phyloP scores from a whole-genome alignment of 92 coral and sea anemone genomes.

The Phenganax subtilis region DNA sequence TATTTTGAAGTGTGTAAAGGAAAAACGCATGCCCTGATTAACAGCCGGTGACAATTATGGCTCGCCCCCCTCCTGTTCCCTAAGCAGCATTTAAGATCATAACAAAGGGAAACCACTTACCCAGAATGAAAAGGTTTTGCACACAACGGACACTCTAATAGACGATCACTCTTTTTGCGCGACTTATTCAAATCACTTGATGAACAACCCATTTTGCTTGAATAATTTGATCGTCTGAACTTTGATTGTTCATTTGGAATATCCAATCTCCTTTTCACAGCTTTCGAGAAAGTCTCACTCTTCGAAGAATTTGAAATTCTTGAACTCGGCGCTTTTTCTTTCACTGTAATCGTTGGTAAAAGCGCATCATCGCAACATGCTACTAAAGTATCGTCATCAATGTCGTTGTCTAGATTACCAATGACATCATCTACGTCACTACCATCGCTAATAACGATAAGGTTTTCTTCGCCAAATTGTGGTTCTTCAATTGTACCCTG shows the following conservation, averaged over 20 bases:
- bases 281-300: not conserved
- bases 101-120: not conserved
- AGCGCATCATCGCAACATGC: constrained; percentile 24
- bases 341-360: constrained; percentile 30
- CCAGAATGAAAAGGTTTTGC: constrained; percentile 18
- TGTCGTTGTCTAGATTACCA: constrained; percentile 13
- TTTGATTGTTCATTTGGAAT: constrained; percentile 8
- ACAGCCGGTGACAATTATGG: not conserved
- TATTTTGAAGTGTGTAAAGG: not conserved
- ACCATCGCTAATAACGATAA: not conserved
- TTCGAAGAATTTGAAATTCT: not conserved
- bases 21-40: not conserved
- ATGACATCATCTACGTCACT: constrained; percentile 11
- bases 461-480: not conserved
- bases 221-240: not conserved
- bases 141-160: constrained; percentile 23
- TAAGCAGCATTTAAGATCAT: no score
- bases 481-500: not conserved
- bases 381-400: constrained; percentile 24
- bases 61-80: not conserved
- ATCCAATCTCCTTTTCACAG: constrained; percentile 22
- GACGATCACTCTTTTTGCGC: not conserved
- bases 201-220: not conserved
- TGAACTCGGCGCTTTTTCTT: not conserved
- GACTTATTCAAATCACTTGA: not conserved